Evolutionary conservation across 2,888 invertebrate species (phyloP), one percentile per base, ranked within the genome.

Genomic region (Alitta virens): DNA sequence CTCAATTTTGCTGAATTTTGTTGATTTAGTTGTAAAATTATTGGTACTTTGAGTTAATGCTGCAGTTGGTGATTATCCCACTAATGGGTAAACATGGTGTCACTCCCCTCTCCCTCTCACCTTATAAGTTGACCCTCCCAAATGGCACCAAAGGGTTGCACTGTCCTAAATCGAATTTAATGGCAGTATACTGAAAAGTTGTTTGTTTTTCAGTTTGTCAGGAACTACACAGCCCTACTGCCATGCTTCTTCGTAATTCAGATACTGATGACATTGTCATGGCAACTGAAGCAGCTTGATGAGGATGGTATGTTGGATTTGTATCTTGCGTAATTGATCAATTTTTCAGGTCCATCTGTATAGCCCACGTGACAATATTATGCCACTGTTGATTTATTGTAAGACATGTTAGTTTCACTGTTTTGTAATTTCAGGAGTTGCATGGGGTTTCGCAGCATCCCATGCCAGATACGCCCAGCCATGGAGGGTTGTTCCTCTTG

Each of bases 191-290:
- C n/a, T n/a, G n/a, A 33, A 33, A 33, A 33, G 5, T 33, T 46
- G 46, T 46, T 16, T 46, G 5, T n/a, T 46, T 46, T 46, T 16
- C 88, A 90, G 74, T 78, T 91, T 38, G 86, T 87, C 1, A 85
- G 89, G 42, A 86, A 88, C 78, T 90, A 89, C 77, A 84, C 86
- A 0, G 85, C 88, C 1, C 83, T 88, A 68, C 72, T 91, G 7
- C 83, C 89, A 0, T 86, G 89, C 0, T 89, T 90, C 77, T 78
- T 89, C 59, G 72, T 75, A n/a, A 72, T 71, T 18, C 69, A 72
- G 7, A 26, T 78, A 16, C 63, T 78, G 56, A 73, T 76, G 71
- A 67, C 68, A 0, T 52, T 77, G 57, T 63, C 70, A 12, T 71
- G 66, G 65, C 71, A 71, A 51, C 61, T 71, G 56, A 67, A 68